Conservation (phyloP, 2,888 invertebrate genomes). For the Hololepta plana region DNA sequence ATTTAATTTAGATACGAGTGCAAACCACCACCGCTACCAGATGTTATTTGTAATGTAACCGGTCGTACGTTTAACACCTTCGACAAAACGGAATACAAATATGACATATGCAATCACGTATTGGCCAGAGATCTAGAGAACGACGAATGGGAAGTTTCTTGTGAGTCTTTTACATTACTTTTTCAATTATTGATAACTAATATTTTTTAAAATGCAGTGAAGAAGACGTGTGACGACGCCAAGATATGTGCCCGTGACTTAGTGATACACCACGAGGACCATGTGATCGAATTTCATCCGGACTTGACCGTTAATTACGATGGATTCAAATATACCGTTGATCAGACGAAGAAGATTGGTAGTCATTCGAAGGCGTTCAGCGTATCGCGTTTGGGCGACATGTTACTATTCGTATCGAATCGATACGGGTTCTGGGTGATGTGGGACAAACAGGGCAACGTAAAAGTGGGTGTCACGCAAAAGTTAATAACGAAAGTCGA, state of each 20-base stretch:
- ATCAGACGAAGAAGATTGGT: conserved; percentile 40
- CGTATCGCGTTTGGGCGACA: conserved; percentile 49
- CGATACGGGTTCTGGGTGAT: conserved; percentile 56
- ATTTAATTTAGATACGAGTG: conserved; percentile 37
- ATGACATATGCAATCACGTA: conserved; percentile 66
- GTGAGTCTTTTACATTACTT: conserved; percentile 28
- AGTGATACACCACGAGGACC: conserved; percentile 39
- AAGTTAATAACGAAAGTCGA: conserved; percentile 45
- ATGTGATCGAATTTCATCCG: conserved; percentile 38
- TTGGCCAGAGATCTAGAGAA: conserved; percentile 48
- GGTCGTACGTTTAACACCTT: conserved; percentile 65
- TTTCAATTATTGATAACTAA: conserved; percentile 5
- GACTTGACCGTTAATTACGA: conserved; percentile 49
- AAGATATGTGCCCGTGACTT: conserved; percentile 42
- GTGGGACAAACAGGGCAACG: conserved; percentile 45
- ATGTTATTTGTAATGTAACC: conserved; percentile 51
- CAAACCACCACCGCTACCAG: conserved; percentile 40
- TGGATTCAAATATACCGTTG: conserved; percentile 40
- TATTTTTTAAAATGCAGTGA: conserved; percentile 33
- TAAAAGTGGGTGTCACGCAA: conserved; percentile 45
- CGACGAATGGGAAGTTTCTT: conserved; percentile 49
- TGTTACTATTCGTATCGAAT: conserved; percentile 47
- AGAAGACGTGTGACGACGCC: conserved; percentile 41
- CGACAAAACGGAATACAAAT: conserved; percentile 59
- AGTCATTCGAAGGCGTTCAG: conserved; percentile 43